These are phyloP conservation scores for Nemurella pictetii DNA, from an alignment of 2,888 invertebrate genomes.

Conservation along the genomic window DNA sequence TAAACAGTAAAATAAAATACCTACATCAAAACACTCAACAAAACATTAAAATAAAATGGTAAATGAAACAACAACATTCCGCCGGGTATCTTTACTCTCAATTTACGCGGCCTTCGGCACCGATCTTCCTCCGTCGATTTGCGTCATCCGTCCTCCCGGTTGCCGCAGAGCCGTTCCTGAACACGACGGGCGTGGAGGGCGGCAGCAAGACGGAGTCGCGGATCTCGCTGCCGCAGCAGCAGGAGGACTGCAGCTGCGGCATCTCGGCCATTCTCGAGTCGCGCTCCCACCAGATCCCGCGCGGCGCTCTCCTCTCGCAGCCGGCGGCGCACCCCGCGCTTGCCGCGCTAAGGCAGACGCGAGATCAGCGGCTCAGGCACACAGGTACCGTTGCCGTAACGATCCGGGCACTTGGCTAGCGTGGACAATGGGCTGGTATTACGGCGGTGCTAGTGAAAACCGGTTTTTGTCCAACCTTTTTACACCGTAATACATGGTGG, in stretches of 20 bases:
- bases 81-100: background rate
- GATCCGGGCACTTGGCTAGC: too few relatives aligned
- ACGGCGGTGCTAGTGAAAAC: too few relatives aligned
- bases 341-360: background rate
- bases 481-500: too few relatives aligned
- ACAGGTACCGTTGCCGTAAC: too few relatives aligned
- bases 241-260: conserved; percentile 71
- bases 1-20: too few relatives aligned
- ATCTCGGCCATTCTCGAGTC: conserved; percentile 67
- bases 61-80: too few relatives aligned
- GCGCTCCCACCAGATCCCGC: conserved; percentile 49
- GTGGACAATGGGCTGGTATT: too few relatives aligned
- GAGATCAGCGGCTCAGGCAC: background rate
- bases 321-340: background rate
- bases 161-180: conserved; percentile 63
- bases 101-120: background rate
- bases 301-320: conserved; percentile 28
- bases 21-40: too few relatives aligned
- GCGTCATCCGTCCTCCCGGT: too few relatives aligned
- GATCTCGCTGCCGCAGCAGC: conserved; percentile 42
- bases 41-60: too few relatives aligned
- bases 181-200: conserved; percentile 47
- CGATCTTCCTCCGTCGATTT: too few relatives aligned
- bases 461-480: too few relatives aligned
- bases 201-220: conserved; percentile 29